phyloP scores from a whole-genome alignment of 1,140 invertebrate species.

The Tetragnatha versicolor region DNA sequence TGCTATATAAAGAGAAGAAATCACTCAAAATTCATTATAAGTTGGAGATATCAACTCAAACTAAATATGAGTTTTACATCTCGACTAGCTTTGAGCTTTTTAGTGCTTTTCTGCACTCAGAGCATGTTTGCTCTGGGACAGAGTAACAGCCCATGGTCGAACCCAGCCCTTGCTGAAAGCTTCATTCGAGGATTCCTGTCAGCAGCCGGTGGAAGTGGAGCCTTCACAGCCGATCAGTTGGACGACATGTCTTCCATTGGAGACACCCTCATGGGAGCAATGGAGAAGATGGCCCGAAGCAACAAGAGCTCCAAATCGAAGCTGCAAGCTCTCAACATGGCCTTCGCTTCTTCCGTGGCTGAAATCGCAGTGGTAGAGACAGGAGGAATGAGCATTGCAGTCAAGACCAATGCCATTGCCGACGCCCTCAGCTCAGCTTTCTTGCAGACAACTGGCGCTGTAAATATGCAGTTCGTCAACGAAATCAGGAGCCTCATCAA shows the following conservation, averaged over 20 bases:
- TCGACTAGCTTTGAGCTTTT: background rate
- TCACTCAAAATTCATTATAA: background rate
- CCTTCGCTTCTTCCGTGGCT: constrained; percentile 2
- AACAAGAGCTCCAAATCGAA: background rate
- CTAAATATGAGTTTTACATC: background rate
- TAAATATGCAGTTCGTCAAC: background rate
- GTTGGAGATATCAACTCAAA: background rate
- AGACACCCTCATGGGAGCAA: background rate
- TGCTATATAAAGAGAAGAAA: background rate
- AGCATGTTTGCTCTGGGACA: background rate
- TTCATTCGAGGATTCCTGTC: background rate
- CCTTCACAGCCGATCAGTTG: background rate
- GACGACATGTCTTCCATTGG: constrained; percentile 12
- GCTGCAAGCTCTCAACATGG: constrained; percentile 16
- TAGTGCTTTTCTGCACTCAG: constrained; percentile 5
- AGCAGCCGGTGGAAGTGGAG: background rate
- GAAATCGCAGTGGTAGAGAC: background rate
- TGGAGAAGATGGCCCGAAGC: background rate
- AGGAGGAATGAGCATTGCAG: background rate
- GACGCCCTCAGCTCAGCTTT: constrained; percentile 6
- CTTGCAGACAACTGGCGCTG: background rate
- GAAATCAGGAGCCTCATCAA: constrained; percentile 3
- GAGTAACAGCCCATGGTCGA: background rate
- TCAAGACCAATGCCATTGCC: constrained; percentile 3
- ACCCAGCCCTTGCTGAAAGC: background rate